Evolutionary conservation across 2,888 invertebrate species (phyloP).

Genomic region (Megaustenia siamemsis): DNA sequence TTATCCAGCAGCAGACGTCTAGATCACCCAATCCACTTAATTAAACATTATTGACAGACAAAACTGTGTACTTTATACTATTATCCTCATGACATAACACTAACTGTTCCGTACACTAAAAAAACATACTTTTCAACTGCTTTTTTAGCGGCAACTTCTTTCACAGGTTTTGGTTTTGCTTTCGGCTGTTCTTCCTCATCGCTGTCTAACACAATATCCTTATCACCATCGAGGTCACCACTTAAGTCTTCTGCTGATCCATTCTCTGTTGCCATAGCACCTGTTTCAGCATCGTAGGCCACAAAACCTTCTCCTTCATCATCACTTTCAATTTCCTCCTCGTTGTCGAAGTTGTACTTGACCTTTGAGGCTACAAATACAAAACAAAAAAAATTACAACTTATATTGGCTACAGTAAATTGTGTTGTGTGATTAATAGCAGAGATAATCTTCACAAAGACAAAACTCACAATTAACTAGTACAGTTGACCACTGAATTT

Average conservation of each 20-base stretch:
- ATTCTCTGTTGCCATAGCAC: constrained; percentile 20
- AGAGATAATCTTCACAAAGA: no score
- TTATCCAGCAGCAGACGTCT: no score
- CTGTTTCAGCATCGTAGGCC: constrained; percentile 42
- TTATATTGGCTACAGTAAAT: no score
- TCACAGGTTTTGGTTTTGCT: constrained; percentile 38
- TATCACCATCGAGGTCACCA: background rate
- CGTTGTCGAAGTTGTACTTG: constrained; percentile 65
- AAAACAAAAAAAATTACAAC: background rate
- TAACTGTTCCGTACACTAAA: no score
- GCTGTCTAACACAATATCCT: background rate
- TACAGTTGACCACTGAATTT: no score
- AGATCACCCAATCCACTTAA: no score
- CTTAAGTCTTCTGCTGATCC: background rate
- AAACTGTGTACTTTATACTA: no score
- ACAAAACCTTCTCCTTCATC: constrained; percentile 52
- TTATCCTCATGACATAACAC: no score
- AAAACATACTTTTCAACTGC: constrained; percentile 13
- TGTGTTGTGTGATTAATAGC: no score
- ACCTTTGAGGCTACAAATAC: constrained; percentile 59
- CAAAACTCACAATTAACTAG: no score
- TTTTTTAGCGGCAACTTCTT: constrained; percentile 48
- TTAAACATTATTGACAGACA: no score
- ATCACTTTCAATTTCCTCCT: constrained; percentile 62
- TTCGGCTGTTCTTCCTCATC: constrained; percentile 50